Base-by-base conservation (phyloP, 2,113 vertebrate genomes). In the Ranitomeya variabilis region DNA sequence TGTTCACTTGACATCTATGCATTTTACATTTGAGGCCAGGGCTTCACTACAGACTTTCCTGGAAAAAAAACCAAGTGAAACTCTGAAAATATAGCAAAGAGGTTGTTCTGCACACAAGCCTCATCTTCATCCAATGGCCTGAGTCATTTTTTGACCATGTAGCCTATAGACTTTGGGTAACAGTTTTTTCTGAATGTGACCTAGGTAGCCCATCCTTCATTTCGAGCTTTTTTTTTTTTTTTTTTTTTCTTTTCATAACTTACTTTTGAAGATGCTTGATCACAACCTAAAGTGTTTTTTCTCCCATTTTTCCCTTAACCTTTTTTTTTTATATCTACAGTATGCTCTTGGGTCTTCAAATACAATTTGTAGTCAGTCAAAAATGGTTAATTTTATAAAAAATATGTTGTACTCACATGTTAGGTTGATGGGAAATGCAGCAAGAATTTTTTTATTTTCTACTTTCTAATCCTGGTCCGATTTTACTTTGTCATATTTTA, bases 1-100 rank as follows among this genome's bases (percentile, higher is more conserved):
- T 7, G 51, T 83, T 84, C 31, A 74, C 57, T 31, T 19, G 66
- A 73, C 55, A 54, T 88, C 87, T 88, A 84, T 88, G 87, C 87
- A 88, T 83, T 54, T 88, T 88, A 60, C 60, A 83, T 62, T n/a
- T 21, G 73, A 51, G 18, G 9, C 45, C 52, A 21, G 73, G 73
- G 45, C 73, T 76, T 21, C 31, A 76, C 37, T 31, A 52, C 16
- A 76, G 31, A 76, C 31, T 45, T 76, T 76, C 31, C 73, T 76
- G 73, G 73, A 76, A 21, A 45, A 45, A 19, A 76, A 76, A 3
- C 8, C 31, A 74, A 74, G 37, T 18, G 71, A 19, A 6, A 19
- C 18, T 76, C 8, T 45, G 71, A 10, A 74, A 74, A 73, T 15
- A 31, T 69, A 71, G 64, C 64, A 67, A 67, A 26, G 26, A 16